These are phyloP conservation scores for Monochamus saltuarius DNA, from an alignment of 1,140 invertebrate genomes.

Conservation along the genomic window DNA sequence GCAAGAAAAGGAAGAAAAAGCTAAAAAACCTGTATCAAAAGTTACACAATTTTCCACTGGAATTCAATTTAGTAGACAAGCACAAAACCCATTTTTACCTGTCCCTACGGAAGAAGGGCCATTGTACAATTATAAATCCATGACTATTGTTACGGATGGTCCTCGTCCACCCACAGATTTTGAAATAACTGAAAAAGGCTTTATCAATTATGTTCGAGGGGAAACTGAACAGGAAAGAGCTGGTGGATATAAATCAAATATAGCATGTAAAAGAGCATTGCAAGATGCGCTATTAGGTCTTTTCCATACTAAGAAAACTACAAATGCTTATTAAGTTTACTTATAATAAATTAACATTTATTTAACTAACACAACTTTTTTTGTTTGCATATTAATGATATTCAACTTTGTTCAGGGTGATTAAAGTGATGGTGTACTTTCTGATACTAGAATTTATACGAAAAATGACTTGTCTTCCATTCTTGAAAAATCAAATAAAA, in stretches of 20 bases:
- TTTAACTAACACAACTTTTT: no score
- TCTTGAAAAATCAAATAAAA: no score
- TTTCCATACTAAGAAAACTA: constrained; percentile 60
- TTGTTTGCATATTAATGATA: no score
- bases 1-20: constrained; percentile 57
- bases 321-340: no score
- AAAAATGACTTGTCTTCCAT: no score
- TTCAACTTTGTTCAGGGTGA: no score
- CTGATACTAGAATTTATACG: no score
- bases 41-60: constrained; percentile 77
- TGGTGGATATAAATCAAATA: constrained; percentile 80
- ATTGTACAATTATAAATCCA: constrained; percentile 68
- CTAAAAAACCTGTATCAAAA: constrained; percentile 48
- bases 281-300: constrained; percentile 88
- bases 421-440: no score
- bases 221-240: constrained; percentile 77
- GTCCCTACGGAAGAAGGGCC: constrained; percentile 75
- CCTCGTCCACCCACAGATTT: constrained; percentile 67
- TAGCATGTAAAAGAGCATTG: constrained; percentile 85
- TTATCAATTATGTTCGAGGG: constrained; percentile 71
- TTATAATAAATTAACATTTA: no score
- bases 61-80: constrained; percentile 69
- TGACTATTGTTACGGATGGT: constrained; percentile 65
- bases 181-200: constrained; percentile 69
- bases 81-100: constrained; percentile 59